Percentiles rank a stretch among this genome's conserved stretches.
Conservation (phyloP, 2,797 vertebrate species). For the Okamejei kenojei region DNA sequence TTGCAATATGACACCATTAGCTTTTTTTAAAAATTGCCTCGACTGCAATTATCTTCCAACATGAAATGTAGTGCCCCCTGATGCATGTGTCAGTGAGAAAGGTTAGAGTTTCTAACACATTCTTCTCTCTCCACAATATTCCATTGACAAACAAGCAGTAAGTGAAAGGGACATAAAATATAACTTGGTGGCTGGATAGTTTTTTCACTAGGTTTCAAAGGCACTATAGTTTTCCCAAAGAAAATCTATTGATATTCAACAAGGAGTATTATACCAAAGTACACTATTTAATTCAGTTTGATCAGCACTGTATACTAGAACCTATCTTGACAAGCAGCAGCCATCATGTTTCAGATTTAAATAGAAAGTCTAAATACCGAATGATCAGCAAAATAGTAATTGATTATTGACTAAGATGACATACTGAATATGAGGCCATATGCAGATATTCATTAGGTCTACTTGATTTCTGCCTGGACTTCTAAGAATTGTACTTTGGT, state of each 20-base stretch:
- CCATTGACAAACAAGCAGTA: not conserved
- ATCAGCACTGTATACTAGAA: not conserved
- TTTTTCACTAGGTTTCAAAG: not conserved
- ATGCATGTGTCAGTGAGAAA: conserved; percentile 17
- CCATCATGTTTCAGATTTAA: not conserved
- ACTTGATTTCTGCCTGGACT: not conserved
- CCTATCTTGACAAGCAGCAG: not conserved
- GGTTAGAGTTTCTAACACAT: conserved; percentile 25
- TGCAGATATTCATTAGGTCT: not conserved
- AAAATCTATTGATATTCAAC: conserved; percentile 16
- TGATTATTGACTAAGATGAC: not conserved
- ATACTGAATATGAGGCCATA: not conserved
- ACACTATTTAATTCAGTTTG: conserved; percentile 4
- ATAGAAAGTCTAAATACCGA: not conserved
- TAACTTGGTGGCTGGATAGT: not conserved
- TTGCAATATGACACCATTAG: conserved; percentile 12
- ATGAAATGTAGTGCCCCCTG: conserved; percentile 5
- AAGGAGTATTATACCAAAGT: not conserved
- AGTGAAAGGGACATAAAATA: not conserved
- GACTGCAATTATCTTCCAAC: not conserved
- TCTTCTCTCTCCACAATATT: not conserved
- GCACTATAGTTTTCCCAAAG: not conserved
- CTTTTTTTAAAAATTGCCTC: not conserved
- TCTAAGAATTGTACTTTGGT: not conserved
- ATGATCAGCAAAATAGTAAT: conserved; percentile 33